Evolutionary conservation across 2,113 vertebrate genomes (phyloP).

Genomic region (Engraulis encrasicolus): DNA sequence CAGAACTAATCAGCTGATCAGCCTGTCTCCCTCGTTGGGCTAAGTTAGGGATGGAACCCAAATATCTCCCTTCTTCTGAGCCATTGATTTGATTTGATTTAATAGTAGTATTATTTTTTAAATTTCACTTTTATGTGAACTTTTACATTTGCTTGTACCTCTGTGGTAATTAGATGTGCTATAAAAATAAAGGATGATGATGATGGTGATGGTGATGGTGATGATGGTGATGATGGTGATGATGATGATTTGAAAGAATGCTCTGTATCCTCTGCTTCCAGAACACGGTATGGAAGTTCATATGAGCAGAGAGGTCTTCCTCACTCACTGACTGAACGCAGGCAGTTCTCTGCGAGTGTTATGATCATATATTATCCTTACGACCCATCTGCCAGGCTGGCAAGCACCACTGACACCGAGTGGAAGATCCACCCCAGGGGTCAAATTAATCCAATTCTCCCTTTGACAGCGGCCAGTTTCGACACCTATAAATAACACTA

Average conservation of each 20-base stretch:
- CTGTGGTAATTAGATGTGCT: too few species aligned
- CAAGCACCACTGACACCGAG: background rate
- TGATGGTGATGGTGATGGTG: too few species aligned
- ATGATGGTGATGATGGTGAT: too few species aligned
- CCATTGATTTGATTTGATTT: background rate
- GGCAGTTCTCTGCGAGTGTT: constrained; percentile 4
- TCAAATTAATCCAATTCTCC: background rate
- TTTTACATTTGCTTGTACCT: too few species aligned
- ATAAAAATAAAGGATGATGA: too few species aligned
- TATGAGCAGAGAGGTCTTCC: too few species aligned
- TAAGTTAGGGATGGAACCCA: background rate
- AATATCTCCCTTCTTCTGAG: background rate
- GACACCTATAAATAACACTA: background rate
- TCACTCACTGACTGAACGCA: background rate
- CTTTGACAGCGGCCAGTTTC: background rate
- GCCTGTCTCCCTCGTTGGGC: background rate
- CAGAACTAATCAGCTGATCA: background rate
- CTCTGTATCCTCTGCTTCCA: too few species aligned
- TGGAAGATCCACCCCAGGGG: background rate
- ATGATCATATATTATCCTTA: constrained; percentile 23
- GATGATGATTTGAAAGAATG: too few species aligned
- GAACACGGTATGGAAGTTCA: too few species aligned
- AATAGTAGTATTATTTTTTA: too few species aligned
- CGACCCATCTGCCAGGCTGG: background rate
- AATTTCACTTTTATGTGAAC: too few species aligned